phyloP scores from a whole-genome alignment of 2,888 invertebrate species.

The Periphyllus acericola region DNA sequence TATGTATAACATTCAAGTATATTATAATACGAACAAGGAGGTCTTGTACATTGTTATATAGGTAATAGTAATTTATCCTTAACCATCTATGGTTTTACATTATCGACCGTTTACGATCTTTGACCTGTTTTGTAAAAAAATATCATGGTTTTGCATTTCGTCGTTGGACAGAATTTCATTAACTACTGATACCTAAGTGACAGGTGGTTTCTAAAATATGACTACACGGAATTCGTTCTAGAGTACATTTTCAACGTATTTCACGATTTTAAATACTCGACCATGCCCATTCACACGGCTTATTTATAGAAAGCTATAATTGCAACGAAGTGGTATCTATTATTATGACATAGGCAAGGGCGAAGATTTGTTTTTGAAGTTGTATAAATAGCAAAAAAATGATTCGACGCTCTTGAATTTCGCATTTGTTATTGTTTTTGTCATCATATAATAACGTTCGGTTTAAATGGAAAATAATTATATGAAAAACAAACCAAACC shows the following conservation, averaged over 20 bases:
- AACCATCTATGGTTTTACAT: constrained; percentile 33
- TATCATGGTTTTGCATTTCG: constrained; percentile 41
- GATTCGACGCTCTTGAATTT: constrained; percentile 5
- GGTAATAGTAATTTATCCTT: constrained; percentile 30
- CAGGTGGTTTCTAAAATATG: constrained; percentile 46
- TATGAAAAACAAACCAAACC: not conserved
- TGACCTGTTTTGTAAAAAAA: constrained; percentile 56
- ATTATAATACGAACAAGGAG: not conserved
- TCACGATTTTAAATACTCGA: constrained; percentile 1
- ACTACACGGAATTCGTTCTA: not conserved
- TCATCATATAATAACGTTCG: not conserved
- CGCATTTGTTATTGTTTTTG: constrained; percentile 37
- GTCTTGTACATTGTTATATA: not conserved
- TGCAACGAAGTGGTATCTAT: constrained; percentile 28
- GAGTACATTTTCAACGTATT: not conserved
- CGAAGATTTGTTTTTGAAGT: constrained; percentile 34
- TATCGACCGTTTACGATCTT: constrained; percentile 52
- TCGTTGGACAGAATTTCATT: constrained; percentile 46
- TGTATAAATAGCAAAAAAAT: constrained; percentile 49
- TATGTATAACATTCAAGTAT: not conserved
- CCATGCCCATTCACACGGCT: not conserved
- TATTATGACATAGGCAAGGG: constrained; percentile 32
- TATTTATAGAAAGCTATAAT: constrained; percentile 53
- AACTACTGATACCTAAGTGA: not conserved
- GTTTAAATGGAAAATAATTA: not conserved